Evolutionary conservation across 2,797 vertebrate species (phyloP).

Genomic region (Ptychobarbus kaznakovi): DNA sequence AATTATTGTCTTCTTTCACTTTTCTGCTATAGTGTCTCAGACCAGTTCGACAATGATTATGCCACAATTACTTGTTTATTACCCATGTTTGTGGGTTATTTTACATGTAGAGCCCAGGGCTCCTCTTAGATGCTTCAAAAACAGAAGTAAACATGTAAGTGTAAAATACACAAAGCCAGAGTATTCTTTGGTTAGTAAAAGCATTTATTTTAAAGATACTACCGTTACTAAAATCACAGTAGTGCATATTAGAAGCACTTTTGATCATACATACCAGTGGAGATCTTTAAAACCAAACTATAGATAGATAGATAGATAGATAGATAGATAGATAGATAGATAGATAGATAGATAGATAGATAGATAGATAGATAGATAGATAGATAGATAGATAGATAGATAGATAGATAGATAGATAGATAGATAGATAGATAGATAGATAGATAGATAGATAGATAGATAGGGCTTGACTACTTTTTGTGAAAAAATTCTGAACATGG

Average conservation of each 20-base stretch:
- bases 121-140: conserved; percentile 33
- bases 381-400: neutral
- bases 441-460: neutral
- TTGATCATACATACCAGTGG: no score
- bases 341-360: neutral
- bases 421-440: neutral
- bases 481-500: neutral
- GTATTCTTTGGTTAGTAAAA: conserved; percentile 4
- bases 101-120: conserved; percentile 3
- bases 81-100: conserved; percentile 27
- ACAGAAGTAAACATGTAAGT: conserved; percentile 48
- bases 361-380: neutral
- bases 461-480: neutral
- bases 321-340: neutral
- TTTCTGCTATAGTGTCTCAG: neutral
- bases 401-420: no score
- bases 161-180: conserved; percentile 42
- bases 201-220: neutral
- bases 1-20: neutral
- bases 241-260: neutral
- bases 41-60: neutral
- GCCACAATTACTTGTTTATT: conserved; percentile 1
- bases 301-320: no score
- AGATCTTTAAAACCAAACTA: no score
- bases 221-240: neutral